These are phyloP conservation scores for Melikaiella ostensackeni DNA, from an alignment of 2,888 invertebrate species.

Conservation along the genomic window DNA sequence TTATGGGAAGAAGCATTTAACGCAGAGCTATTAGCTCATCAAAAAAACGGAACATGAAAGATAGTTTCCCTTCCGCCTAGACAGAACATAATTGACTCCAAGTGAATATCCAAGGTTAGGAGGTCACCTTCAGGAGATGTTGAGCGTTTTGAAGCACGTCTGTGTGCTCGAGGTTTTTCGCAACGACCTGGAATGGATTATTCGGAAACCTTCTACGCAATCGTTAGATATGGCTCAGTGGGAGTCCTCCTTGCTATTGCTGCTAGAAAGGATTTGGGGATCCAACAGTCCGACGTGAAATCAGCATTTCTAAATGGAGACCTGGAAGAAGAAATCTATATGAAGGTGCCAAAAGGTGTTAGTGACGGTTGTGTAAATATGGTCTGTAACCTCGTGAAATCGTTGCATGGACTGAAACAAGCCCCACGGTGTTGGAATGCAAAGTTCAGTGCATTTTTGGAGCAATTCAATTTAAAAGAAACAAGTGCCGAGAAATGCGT, in stretches of 20 bases:
- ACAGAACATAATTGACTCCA: too few species aligned
- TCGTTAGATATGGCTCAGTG: too few species aligned
- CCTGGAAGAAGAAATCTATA: background rate
- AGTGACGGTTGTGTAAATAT: conserved; percentile 3
- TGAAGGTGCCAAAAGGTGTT: conserved; percentile 28
- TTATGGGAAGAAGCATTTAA: too few species aligned
- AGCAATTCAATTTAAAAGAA: conserved; percentile 23
- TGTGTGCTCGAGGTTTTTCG: too few species aligned
- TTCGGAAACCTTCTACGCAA: too few species aligned
- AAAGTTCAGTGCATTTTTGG: conserved; percentile 40
- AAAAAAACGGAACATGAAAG: too few species aligned
- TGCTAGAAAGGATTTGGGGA: conserved; percentile 9
- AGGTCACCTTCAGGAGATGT: too few species aligned
- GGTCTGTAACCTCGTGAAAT: conserved; percentile 33
- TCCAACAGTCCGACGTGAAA: background rate
- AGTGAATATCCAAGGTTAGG: too few species aligned
- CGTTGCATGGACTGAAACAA: conserved; percentile 46
- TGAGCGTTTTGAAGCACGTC: too few species aligned
- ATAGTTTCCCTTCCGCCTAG: too few species aligned
- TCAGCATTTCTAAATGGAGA: conserved; percentile 14
- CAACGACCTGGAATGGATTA: too few species aligned
- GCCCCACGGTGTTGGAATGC: conserved; percentile 44
- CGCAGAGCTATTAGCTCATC: too few species aligned
- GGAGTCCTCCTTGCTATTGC: background rate
- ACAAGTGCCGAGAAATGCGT: conserved; percentile 8